phyloP scores from a whole-genome alignment of 2,888 invertebrate species.

The Apocheima hispidaria region DNA sequence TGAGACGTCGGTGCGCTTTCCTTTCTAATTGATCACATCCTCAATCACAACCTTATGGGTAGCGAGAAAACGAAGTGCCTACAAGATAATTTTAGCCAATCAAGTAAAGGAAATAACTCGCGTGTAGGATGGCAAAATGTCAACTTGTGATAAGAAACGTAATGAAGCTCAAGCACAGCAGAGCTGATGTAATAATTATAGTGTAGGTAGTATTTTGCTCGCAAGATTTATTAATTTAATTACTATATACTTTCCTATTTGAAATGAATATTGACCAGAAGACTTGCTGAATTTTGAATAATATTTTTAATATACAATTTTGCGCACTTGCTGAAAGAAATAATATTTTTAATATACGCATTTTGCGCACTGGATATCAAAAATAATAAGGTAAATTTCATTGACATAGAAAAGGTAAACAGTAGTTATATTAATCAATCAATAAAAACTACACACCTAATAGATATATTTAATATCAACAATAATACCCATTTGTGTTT shows the following conservation, averaged over 20 bases:
- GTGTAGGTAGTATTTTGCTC: neutral
- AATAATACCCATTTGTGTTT: neutral
- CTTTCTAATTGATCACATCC: constrained; percentile 55
- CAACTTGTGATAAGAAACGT: constrained; percentile 24
- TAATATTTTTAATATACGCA: no score
- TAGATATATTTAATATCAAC: neutral
- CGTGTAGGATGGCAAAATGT: constrained; percentile 21
- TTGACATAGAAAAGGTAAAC: no score
- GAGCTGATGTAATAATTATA: constrained; percentile 10
- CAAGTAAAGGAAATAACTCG: constrained; percentile 7
- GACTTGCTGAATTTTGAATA: no score
- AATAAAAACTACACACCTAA: no score
- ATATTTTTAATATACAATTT: no score
- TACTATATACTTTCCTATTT: no score
- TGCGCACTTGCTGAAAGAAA: no score
- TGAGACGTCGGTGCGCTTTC: constrained; percentile 48
- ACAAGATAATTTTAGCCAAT: constrained; percentile 4
- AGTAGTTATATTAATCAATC: no score
- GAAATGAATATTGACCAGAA: no score
- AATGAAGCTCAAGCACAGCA: neutral
- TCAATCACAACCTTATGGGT: constrained; percentile 10
- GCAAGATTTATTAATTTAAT: no score
- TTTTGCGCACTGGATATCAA: no score
- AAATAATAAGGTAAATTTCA: no score
- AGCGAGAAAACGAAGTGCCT: constrained; percentile 19